Evolutionary conservation across 2,113 vertebrate species (phyloP).

Genomic region (Rhinichthys klamathensis): DNA sequence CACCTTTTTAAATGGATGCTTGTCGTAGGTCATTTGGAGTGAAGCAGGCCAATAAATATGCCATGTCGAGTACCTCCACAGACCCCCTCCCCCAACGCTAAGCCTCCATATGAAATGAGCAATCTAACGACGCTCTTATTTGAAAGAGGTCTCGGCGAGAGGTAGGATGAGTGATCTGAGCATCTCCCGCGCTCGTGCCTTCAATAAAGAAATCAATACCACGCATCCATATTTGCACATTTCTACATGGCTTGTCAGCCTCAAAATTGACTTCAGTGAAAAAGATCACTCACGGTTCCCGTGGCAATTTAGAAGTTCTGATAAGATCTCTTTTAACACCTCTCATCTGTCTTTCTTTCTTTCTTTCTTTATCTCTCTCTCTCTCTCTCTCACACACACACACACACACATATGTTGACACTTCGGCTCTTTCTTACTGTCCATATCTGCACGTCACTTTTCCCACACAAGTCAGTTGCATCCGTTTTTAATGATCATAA

Average conservation of each 20-base stretch:
- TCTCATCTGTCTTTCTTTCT: conserved; percentile 49
- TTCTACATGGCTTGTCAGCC: conserved; percentile 64
- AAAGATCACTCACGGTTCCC: conserved; percentile 61
- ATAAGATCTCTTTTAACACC: conserved; percentile 62
- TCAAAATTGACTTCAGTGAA: conserved; percentile 63
- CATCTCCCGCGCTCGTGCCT: conserved; percentile 52
- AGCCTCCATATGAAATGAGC: conserved; percentile 53
- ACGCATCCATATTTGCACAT: conserved; percentile 64
- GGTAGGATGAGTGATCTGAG: conserved; percentile 59
- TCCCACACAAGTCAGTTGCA: not conserved
- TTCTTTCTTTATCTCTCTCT: too few species aligned
- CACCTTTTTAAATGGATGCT: conserved; percentile 43
- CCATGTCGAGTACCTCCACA: conserved; percentile 45
- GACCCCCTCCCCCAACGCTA: conserved; percentile 36
- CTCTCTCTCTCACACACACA: too few species aligned
- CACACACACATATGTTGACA: conserved; percentile 9
- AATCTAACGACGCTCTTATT: conserved; percentile 55
- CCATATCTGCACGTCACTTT: not conserved
- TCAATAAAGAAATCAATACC: conserved; percentile 69
- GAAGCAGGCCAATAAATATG: conserved; percentile 61
- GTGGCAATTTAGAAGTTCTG: conserved; percentile 57
- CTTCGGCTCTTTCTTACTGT: not conserved
- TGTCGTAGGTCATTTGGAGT: conserved; percentile 53
- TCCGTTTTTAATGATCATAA: not conserved
- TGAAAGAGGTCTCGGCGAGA: conserved; percentile 54